Evolutionary conservation across 1,140 invertebrate species (phyloP).

Genomic region (Drosophila ercepeae): DNA sequence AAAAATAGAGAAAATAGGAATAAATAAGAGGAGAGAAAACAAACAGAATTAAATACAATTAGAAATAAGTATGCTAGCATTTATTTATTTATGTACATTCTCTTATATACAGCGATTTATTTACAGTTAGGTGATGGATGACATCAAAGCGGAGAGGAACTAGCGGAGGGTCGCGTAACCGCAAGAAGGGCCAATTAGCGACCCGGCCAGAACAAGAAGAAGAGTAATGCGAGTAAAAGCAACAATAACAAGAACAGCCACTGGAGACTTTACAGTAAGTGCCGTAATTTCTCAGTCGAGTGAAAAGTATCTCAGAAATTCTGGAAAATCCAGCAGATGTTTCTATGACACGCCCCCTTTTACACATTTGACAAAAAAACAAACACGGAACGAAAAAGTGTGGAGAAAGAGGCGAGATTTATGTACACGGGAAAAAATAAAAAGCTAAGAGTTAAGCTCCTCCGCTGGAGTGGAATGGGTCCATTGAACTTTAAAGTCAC

Average conservation of each 20-base stretch:
- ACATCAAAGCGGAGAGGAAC: slow-evolving; percentile 45
- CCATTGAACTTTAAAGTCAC: slow-evolving; percentile 68
- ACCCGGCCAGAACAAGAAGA: slow-evolving; percentile 31
- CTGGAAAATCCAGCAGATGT: slow-evolving; percentile 13
- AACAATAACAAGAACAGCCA: slow-evolving; percentile 8
- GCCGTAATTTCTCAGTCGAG: slow-evolving; percentile 30
- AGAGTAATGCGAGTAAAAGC: too few species aligned
- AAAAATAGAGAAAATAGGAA: slow-evolving; percentile 12
- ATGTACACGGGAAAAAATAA: slow-evolving; percentile 2
- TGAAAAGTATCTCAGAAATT: slow-evolving; percentile 34
- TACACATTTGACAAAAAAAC: slow-evolving; percentile 56
- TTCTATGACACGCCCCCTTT: slow-evolving; percentile 34
- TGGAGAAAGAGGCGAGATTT: neutral
- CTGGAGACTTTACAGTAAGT: neutral
- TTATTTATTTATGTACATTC: slow-evolving; percentile 5
- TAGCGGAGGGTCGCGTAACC: slow-evolving; percentile 28
- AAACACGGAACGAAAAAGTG: too few species aligned
- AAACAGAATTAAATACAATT: slow-evolving; percentile 31
- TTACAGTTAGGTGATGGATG: slow-evolving; percentile 62
- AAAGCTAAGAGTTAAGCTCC: slow-evolving; percentile 46
- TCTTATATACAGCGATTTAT: slow-evolving; percentile 36
- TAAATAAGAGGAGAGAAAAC: slow-evolving; percentile 13
- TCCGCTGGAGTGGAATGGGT: slow-evolving; percentile 50
- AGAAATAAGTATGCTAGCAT: slow-evolving; percentile 20
- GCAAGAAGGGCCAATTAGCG: slow-evolving; percentile 53